A percentile compares a stretch with the other conserved stretches of the same genome.
These are phyloP conservation scores for Heterochromis multidens DNA, from an alignment of 2,113 vertebrate species.

Conservation along the genomic window DNA sequence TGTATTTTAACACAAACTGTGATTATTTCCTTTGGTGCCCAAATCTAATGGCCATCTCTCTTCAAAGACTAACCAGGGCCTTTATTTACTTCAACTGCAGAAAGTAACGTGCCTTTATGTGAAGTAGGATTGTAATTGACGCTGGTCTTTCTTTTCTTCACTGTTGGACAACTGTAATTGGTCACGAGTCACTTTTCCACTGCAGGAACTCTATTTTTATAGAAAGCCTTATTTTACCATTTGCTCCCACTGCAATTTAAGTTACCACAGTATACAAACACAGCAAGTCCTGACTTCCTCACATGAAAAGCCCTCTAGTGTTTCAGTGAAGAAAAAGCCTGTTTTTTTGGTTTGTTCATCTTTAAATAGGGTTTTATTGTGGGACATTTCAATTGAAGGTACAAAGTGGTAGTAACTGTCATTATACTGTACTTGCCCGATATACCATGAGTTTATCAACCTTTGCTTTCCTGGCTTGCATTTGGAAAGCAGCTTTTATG, in stretches of 20 bases:
- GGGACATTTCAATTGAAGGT: too few species aligned
- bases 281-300: neutral
- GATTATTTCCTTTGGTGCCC: neutral
- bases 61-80: neutral
- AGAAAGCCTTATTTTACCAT: neutral
- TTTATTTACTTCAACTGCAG: neutral
- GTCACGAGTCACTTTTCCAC: neutral
- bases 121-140: neutral
- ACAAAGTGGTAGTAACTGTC: neutral
- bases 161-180: neutral
- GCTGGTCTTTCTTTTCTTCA: neutral
- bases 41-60: neutral
- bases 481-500: neutral
- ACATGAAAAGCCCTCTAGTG: neutral
- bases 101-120: neutral
- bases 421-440: neutral
- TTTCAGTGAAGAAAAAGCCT: neutral
- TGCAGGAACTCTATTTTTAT: neutral
- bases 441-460: fast-evolving
- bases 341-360: too few species aligned
- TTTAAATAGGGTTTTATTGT: neutral
- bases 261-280: neutral
- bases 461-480: neutral
- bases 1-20: neutral
- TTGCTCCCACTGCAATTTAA: neutral